A percentile compares a stretch with the other conserved stretches of the same genome.
Conservation (phyloP, 2,888 invertebrate genomes). For the Plagiodera versicolora region DNA sequence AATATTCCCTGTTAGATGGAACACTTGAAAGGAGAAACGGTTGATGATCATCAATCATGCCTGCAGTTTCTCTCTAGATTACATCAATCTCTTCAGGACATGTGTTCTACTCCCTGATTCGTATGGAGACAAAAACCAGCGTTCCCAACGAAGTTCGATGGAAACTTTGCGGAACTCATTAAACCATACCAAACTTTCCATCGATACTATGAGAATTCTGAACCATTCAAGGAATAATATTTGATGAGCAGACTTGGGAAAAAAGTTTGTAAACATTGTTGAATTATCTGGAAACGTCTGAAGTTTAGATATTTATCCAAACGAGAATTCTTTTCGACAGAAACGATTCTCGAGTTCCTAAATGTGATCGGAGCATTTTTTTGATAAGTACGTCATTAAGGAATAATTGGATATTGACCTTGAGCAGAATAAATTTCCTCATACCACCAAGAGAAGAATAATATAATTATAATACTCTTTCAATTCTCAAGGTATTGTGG, state of each 20-base stretch:
- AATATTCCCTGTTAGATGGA: too few species aligned
- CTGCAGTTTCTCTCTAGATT: background rate
- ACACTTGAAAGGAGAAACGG: background rate
- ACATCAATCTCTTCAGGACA: background rate
- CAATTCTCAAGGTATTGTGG: too few species aligned
- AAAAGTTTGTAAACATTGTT: background rate
- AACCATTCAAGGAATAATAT: background rate
- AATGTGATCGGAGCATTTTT: too few species aligned
- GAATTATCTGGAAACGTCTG: background rate
- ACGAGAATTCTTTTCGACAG: too few species aligned
- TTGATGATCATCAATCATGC: background rate
- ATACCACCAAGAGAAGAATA: too few species aligned
- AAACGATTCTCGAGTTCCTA: too few species aligned
- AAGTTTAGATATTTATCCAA: too few species aligned
- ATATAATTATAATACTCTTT: too few species aligned
- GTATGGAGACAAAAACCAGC: background rate
- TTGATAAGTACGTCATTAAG: constrained; percentile 5
- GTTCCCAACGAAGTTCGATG: background rate
- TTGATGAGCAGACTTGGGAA: background rate
- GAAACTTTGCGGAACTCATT: background rate
- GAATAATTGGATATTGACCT: too few species aligned
- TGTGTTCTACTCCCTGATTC: background rate
- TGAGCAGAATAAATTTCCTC: too few species aligned
- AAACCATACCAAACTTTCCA: background rate
- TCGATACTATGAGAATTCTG: background rate